Conservation (phyloP, 2,113 vertebrate species). For the Edolisoma coerulescens region DNA sequence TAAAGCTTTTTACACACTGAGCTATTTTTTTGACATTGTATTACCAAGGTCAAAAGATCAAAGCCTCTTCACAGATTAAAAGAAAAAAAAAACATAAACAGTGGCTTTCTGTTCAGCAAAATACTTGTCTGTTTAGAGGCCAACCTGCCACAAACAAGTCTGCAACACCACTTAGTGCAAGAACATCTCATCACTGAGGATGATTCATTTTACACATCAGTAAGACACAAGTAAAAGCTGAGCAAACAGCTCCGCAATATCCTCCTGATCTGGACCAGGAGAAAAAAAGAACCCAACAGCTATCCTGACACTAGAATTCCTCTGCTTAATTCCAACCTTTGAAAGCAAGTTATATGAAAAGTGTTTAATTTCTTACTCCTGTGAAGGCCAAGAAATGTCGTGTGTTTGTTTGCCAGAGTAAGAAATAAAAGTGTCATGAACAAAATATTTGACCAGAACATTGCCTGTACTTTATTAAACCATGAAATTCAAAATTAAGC, state of each 20-base stretch:
- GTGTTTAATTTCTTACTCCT: background rate
- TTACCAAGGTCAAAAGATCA: background rate
- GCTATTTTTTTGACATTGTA: background rate
- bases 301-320: background rate
- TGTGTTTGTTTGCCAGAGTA: background rate
- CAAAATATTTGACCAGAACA: background rate
- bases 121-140: background rate
- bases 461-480: background rate
- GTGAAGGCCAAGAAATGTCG: background rate
- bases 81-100: background rate
- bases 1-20: background rate
- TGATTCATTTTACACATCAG: background rate
- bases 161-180: background rate
- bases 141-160: background rate
- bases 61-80: background rate
- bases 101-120: background rate
- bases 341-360: background rate
- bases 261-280: background rate
- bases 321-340: background rate
- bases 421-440: background rate
- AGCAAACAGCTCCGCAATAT: background rate
- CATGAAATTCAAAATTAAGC: background rate
- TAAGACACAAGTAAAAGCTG: background rate
- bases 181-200: background rate
- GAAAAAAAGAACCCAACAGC: background rate